Conservation (phyloP, 2,888 invertebrate genomes). For the Acronicta psi region DNA sequence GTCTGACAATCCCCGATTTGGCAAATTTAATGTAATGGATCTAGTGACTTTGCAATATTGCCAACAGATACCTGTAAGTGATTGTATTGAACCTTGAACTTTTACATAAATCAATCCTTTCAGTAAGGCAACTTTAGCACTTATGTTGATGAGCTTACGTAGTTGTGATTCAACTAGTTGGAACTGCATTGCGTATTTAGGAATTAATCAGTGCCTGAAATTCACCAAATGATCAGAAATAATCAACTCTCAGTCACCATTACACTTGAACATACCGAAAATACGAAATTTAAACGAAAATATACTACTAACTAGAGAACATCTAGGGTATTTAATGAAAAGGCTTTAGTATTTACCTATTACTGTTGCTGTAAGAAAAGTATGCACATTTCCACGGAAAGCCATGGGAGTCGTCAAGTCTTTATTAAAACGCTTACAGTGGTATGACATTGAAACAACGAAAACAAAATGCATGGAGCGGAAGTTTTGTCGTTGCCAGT, state of each 20-base stretch:
- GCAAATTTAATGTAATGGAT: constrained; percentile 25
- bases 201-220: too few species aligned
- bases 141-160: constrained; percentile 15
- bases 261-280: too few species aligned
- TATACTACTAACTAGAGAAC: too few species aligned
- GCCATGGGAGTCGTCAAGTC: background rate
- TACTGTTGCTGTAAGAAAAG: too few species aligned
- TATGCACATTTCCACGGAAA: background rate
- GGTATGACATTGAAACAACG: constrained; percentile 10
- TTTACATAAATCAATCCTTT: constrained; percentile 15
- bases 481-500: constrained; percentile 9
- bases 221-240: too few species aligned
- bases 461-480: constrained; percentile 15
- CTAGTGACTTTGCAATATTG: constrained; percentile 32
- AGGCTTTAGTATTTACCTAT: too few species aligned
- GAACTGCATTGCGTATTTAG: too few species aligned
- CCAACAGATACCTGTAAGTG: constrained; percentile 28
- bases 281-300: too few species aligned
- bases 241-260: too few species aligned
- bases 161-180: background rate
- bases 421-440: constrained; percentile 24
- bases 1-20: constrained; percentile 6
- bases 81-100: constrained; percentile 33
- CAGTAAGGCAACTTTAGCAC: constrained; percentile 8
- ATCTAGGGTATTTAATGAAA: too few species aligned